Base-by-base conservation (phyloP, 1,140 invertebrate genomes). In the Pararge aegeria region DNA sequence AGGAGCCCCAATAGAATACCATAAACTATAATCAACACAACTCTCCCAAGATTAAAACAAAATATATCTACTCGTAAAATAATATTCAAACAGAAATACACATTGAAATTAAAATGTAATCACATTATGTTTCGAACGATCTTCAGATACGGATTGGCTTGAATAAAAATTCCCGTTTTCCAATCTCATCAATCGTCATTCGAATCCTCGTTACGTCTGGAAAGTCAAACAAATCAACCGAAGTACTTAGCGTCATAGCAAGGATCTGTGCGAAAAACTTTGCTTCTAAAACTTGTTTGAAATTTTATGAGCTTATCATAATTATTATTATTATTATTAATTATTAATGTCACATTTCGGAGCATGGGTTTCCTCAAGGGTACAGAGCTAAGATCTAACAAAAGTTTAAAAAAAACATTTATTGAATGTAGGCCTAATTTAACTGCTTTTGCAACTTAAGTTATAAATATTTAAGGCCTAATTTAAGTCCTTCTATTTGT, bases 221-320 rank as follows among this genome's bases (percentile, higher is more conserved):
- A 68, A 82, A 85, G 66, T 83, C 78, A 85, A 83, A 85, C 77
- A 83, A 83, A 85, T 85, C 76, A 80, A 76, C 62, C 56, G 55
- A 68, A 80, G 78, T 78, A 80, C 79, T 81, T 80, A 75, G 64
- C 18, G 18, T 20, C 60, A 48, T 34, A 56, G 64, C 56, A 56
- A 48, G 53, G 53, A 49, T 67, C 52, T 20, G 9, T 65, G 66
- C 65, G 61, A 70, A 62, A 68, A 85, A 83, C 73, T 85, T 82
- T 85, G 80, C 66, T 77, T 55, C 50, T 58, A 56, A 62, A 53
- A 63, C 70, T 72, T 75, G 70, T 77, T 68, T 69, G 38, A 52
- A 52, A 48, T 10, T 60, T 29, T 50, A 50, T 58, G n/a, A 10
- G 20, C 9, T 30, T 30, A 5, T 40, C 2, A 15, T 15, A 40